These are phyloP conservation scores for Phenganax stokvisi DNA, from an alignment of 92 coral and sea anemone species.

Conservation along the genomic window DNA sequence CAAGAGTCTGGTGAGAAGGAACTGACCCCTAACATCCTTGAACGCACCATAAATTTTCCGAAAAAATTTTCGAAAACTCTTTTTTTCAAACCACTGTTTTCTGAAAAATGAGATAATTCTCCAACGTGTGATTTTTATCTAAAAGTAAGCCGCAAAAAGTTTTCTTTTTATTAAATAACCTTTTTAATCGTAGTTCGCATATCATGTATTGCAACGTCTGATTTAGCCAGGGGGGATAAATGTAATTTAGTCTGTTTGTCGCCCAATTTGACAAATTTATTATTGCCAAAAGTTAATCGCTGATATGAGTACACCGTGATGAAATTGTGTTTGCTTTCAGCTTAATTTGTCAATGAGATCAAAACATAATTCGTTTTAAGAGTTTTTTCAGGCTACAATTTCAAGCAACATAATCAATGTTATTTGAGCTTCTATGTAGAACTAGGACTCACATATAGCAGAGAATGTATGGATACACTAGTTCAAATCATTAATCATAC, in stretches of 20 bases:
- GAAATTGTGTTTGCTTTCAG: slow-evolving; percentile 15
- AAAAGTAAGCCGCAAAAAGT: not conserved
- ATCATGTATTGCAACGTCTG: not conserved
- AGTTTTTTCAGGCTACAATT: not conserved
- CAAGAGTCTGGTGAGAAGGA: not conserved
- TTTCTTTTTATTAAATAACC: not conserved
- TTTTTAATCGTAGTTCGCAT: not conserved
- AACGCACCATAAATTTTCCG: not conserved
- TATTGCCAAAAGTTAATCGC: not conserved
- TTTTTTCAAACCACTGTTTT: not conserved
- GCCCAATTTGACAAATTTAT: not conserved
- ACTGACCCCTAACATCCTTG: slow-evolving; percentile 25
- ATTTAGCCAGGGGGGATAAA: not conserved
- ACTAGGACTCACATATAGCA: not conserved
- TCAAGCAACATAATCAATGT: not conserved
- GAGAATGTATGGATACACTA: not conserved
- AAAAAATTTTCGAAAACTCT: not conserved
- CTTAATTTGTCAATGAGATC: slow-evolving; percentile 5
- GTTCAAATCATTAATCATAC: not conserved
- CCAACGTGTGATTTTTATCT: not conserved
- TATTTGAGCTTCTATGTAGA: not conserved
- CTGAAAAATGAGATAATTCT: not conserved
- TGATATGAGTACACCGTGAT: not conserved
- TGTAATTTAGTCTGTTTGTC: not conserved
- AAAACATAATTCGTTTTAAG: not conserved